Conservation (phyloP, 2,797 vertebrate species). For the Hydrophis major region DNA sequence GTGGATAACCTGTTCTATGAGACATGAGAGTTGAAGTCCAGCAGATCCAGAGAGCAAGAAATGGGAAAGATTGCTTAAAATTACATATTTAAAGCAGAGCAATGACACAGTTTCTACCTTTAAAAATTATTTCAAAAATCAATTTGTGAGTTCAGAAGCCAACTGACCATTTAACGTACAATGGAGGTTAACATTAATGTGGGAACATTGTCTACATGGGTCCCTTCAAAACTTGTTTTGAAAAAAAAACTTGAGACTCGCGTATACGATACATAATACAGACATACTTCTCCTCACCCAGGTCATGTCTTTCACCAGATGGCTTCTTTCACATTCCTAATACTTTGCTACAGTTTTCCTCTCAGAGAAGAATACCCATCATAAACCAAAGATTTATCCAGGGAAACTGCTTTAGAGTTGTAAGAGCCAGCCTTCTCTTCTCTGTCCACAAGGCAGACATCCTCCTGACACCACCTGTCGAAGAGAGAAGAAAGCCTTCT, state of each 20-base stretch:
- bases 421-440: conserved; percentile 71
- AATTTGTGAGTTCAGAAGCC: background rate
- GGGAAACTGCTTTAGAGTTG: conserved; percentile 17
- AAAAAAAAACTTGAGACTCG: background rate
- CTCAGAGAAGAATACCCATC: conserved; percentile 36
- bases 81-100: background rate
- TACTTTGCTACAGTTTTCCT: conserved; percentile 29
- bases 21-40: background rate
- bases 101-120: background rate
- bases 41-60: background rate
- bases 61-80: background rate
- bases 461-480: conserved; percentile 79
- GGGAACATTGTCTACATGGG: background rate
- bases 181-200: background rate
- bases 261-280: background rate
- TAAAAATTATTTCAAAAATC: background rate
- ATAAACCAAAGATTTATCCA: conserved; percentile 73
- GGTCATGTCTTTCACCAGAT: background rate
- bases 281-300: background rate
- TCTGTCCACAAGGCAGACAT: conserved; percentile 73
- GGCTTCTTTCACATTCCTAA: background rate
- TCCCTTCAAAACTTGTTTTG: background rate
- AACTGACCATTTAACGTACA: background rate
- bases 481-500: rapidly evolving
- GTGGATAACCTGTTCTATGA: background rate